Evolutionary conservation across 2,797 vertebrate species (phyloP).

Genomic region (Loriculus beryllinus): DNA sequence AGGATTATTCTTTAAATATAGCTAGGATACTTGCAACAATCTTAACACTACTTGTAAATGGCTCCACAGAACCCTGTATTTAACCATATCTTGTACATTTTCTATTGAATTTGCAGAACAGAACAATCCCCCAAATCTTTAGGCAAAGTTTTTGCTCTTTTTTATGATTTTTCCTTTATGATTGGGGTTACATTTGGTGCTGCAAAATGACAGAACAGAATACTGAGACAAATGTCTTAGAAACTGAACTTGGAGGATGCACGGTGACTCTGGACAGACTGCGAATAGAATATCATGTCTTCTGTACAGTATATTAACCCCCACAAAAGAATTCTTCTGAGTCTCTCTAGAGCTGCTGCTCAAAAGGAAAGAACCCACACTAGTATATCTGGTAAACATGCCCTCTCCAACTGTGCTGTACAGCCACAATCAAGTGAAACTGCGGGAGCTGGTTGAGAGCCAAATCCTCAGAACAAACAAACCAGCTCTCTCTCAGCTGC

Average conservation of each 20-base stretch:
- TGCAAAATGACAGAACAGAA: neutral
- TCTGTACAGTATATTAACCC: neutral
- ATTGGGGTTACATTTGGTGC: neutral
- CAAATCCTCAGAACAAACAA: conserved; percentile 32
- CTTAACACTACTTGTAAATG: neutral
- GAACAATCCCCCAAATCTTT: neutral
- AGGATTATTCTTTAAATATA: neutral
- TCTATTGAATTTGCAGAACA: neutral
- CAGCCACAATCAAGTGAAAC: conserved; percentile 14
- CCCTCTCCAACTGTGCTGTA: neutral
- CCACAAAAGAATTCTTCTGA: neutral
- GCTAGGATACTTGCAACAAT: neutral
- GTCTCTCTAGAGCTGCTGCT: neutral
- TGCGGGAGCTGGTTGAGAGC: neutral
- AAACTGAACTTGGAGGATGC: neutral
- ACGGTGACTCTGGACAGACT: neutral
- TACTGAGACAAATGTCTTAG: neutral
- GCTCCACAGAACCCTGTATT: neutral
- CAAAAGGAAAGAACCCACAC: neutral
- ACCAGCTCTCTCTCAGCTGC: neutral
- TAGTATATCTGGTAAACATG: neutral
- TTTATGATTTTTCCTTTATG: neutral
- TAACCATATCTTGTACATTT: neutral
- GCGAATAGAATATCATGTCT: neutral
- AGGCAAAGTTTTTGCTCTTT: neutral